phyloP scores from a whole-genome alignment of 2,113 vertebrate genomes.

The Callorhinus ursinus region DNA sequence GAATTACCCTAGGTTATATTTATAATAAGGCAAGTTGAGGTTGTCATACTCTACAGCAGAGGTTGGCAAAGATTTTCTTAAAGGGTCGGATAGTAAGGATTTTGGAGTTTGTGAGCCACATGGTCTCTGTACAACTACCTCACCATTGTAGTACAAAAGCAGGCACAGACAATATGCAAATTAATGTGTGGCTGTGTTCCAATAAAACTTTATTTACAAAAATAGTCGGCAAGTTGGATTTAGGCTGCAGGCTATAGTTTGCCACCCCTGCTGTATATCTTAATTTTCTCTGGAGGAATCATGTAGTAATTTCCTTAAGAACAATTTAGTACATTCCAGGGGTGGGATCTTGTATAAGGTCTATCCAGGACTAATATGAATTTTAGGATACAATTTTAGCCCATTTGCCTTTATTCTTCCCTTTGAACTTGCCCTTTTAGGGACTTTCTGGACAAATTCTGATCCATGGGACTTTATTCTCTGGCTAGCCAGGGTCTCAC shows the following conservation, averaged over 20 bases:
- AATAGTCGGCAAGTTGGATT: not conserved
- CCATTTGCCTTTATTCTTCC: not conserved
- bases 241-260: not conserved
- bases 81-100: not conserved
- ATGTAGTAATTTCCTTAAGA: not conserved
- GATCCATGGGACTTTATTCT: not conserved
- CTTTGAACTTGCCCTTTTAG: not conserved
- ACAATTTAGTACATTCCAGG: not conserved
- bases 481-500: not conserved
- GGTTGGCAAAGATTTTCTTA: not conserved
- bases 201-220: not conserved
- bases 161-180: not conserved
- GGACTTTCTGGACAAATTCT: not conserved
- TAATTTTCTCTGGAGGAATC: slow-evolving; percentile 1
- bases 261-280: not conserved
- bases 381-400: not conserved
- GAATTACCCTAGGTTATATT: not conserved
- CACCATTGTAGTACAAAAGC: not conserved
- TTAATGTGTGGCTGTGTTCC: not conserved
- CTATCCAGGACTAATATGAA: not conserved
- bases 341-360: not conserved
- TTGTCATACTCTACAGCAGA: not conserved
- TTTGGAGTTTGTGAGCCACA: not conserved
- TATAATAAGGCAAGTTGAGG: not conserved
- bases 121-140: not conserved